Base-by-base conservation (phyloP, 2,797 vertebrate genomes). In the Amblyopsis hoosieri region DNA sequence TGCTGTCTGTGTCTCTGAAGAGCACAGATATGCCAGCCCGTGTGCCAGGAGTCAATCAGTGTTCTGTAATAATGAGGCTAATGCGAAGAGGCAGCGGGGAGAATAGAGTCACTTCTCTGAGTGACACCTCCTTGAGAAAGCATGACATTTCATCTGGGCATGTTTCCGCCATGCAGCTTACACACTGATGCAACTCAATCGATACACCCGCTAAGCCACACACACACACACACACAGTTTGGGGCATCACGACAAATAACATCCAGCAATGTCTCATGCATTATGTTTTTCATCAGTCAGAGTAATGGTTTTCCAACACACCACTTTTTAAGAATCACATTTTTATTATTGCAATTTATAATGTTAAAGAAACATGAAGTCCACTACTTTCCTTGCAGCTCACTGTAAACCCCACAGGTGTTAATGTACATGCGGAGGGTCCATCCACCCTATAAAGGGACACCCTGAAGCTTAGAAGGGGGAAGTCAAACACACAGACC, bases 41-140 rank as follows among this genome's bases (percentile, higher is more conserved):
- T 2, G 1, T 15, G 10, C 53, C 45, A 29, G 54, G 31, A 66
- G 69, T 85, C 76, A 71, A 56, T 84, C 76, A 61, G 50, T 29
- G 29, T 55, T 52, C 51, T 56, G 70, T 81, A 76, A 84, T 83
- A 77, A 78, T 70, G 75, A 84, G 76, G 14, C 71, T 90, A 87
- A 91, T 88, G 70, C 50, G 70, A 89, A 81, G 74, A 83, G 90
- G 87, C 89, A 83, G 85, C 76, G 15, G 58, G 71, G 78, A 89
- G 84, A 91, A 88, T 78, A 84, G 85, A 89, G 84, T 80, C 69
- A 54, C 65, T 78, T 52, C 45, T 67, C 52, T 85, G 88, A 90
- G 69, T 86, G 85, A 87, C 87, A 80, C 58, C 53, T 69, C 58
- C 55, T 58, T 86, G 66, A 87, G 66, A 78, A 80, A 56, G 67